Percentiles rank a stretch among this genome's conserved stretches.
These are phyloP conservation scores for Cryptus viduatorius DNA, from an alignment of 2,888 invertebrate species.

Conservation along the genomic window DNA sequence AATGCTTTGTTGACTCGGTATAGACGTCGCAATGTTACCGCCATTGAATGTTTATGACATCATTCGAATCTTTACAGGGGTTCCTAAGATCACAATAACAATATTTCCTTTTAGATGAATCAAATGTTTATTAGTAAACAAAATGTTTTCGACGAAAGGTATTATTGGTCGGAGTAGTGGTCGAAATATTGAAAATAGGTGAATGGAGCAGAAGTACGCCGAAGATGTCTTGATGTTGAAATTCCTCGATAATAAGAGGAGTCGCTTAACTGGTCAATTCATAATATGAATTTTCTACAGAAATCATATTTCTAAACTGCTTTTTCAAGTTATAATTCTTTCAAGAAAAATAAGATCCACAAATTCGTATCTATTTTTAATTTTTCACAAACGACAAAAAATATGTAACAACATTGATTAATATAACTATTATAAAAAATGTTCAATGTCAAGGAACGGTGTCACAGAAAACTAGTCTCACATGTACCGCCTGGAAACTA, in stretches of 20 bases:
- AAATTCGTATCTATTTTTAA: background rate
- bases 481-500: background rate
- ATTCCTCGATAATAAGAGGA: background rate
- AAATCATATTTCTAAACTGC: background rate
- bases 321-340: background rate
- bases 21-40: background rate
- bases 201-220: background rate
- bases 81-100: background rate
- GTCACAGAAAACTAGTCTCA: slow-evolving; percentile 7
- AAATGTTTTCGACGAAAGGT: background rate
- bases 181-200: background rate
- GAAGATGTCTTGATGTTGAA: background rate
- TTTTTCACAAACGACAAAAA: background rate
- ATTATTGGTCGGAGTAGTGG: background rate
- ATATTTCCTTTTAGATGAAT: background rate
- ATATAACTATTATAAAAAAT: slow-evolving; percentile 2
- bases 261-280: background rate
- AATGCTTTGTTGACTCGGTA: background rate
- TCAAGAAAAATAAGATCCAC: background rate
- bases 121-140: background rate
- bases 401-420: background rate
- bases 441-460: slow-evolving; percentile 11
- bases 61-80: background rate
- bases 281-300: background rate
- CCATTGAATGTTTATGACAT: background rate